Conservation (phyloP, 2,797 vertebrate species). For the Dryobates pubescens region DNA sequence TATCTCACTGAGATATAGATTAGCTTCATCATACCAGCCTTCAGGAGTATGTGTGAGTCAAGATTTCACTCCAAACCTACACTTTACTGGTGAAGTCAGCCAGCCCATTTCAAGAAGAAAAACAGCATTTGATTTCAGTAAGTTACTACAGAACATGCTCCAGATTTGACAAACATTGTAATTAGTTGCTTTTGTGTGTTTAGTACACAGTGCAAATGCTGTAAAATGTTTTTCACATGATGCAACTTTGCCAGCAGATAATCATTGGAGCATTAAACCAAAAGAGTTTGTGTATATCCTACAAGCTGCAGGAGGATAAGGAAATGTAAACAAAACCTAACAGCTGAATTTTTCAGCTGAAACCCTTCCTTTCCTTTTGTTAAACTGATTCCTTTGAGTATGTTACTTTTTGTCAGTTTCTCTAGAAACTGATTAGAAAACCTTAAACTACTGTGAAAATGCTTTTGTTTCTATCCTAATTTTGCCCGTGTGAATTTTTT, state of each 20-base stretch:
- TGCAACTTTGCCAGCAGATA: slow-evolving; percentile 59
- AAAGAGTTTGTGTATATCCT: slow-evolving; percentile 62
- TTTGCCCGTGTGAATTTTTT: slow-evolving; percentile 34
- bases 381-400: slow-evolving; percentile 25
- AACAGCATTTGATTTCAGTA: slow-evolving; percentile 11
- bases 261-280: slow-evolving; percentile 65
- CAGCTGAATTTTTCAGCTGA: slow-evolving; percentile 33
- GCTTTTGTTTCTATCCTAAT: slow-evolving; percentile 41
- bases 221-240: slow-evolving; percentile 59
- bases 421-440: slow-evolving; percentile 22
- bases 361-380: slow-evolving; percentile 18
- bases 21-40: slow-evolving; percentile 24
- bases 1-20: slow-evolving; percentile 31
- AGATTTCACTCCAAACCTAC: neutral
- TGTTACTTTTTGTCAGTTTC: slow-evolving; percentile 22
- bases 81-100: neutral
- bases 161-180: slow-evolving; percentile 36
- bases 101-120: slow-evolving; percentile 22
- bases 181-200: slow-evolving; percentile 61
- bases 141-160: neutral
- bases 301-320: slow-evolving; percentile 49
- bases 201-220: slow-evolving; percentile 36
- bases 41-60: neutral
- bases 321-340: slow-evolving; percentile 61
- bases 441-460: slow-evolving; percentile 4